Conservation (phyloP, 2,797 vertebrate genomes). For the Enteromius afrohamiltoni region DNA sequence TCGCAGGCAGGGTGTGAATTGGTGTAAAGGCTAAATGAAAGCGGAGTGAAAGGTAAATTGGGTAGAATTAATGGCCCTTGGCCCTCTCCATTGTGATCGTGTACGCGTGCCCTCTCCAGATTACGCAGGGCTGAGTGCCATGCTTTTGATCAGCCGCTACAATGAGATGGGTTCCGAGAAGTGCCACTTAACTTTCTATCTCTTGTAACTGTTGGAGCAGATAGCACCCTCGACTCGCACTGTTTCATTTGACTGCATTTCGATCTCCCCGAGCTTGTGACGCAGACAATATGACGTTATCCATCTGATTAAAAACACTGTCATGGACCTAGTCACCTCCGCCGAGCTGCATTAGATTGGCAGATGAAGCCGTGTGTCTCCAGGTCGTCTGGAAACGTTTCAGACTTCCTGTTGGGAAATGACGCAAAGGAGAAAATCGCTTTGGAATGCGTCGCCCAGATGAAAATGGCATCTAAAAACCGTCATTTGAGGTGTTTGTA, state of each 20-base stretch:
- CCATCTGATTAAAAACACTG: constrained; percentile 58
- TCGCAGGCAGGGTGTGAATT: constrained; percentile 79
- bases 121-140: constrained; percentile 72
- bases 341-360: constrained; percentile 51
- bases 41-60: constrained; percentile 84
- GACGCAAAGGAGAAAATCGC: constrained; percentile 2
- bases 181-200: constrained; percentile 75
- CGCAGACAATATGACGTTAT: constrained; percentile 67
- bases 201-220: constrained; percentile 62
- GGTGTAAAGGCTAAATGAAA: constrained; percentile 82
- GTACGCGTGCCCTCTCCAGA: constrained; percentile 64
- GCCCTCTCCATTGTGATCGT: constrained; percentile 74
- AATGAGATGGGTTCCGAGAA: constrained; percentile 73
- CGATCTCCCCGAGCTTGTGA: constrained; percentile 75
- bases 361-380: constrained; percentile 20
- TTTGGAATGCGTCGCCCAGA: not conserved
- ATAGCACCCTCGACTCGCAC: constrained; percentile 64
- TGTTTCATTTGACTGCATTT: constrained; percentile 75
- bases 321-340: constrained; percentile 57
- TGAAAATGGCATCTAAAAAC: not conserved
- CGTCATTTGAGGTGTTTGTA: not conserved
- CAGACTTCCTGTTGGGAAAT: constrained; percentile 21
- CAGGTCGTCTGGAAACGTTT: constrained; percentile 18
- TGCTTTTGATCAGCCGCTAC: constrained; percentile 80
- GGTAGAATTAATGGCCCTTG: constrained; percentile 82